These are phyloP conservation scores for Cephonodes hylas DNA, from an alignment of 2,888 invertebrate species.

Conservation along the genomic window DNA sequence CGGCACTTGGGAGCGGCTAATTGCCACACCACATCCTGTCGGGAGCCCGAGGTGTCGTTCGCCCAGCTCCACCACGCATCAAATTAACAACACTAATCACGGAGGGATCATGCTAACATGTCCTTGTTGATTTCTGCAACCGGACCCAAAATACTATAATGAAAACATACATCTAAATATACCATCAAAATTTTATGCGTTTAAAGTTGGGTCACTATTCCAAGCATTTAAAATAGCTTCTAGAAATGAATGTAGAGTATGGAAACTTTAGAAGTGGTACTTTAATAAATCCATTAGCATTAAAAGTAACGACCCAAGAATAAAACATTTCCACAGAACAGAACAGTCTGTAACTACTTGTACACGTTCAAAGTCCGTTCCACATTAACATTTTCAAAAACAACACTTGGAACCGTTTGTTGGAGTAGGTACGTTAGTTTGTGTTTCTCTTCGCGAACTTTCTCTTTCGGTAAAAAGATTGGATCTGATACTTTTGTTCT, in stretches of 20 bases:
- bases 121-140: background rate
- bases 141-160: no score
- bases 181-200: background rate
- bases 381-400: slow-evolving; percentile 4
- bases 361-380: background rate
- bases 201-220: background rate
- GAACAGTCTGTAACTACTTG: background rate
- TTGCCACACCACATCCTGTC: slow-evolving; percentile 56
- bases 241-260: no score
- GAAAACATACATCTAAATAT: no score
- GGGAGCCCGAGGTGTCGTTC: slow-evolving; percentile 33
- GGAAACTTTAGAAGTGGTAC: no score
- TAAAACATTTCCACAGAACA: background rate
- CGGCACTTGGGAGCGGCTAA: slow-evolving; percentile 72
- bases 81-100: slow-evolving; percentile 42
- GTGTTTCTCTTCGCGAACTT: slow-evolving; percentile 25
- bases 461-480: slow-evolving; percentile 32
- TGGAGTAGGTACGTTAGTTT: slow-evolving; percentile 1
- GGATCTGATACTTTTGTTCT: slow-evolving; percentile 31
- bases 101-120: slow-evolving; percentile 10
- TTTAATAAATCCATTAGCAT: no score
- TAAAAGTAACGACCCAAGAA: background rate
- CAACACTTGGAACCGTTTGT: slow-evolving; percentile 10
- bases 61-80: slow-evolving; percentile 41
- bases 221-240: no score